phyloP scores from a whole-genome alignment of 2,113 vertebrate genomes.

The Paramormyrops kingsleyae region DNA sequence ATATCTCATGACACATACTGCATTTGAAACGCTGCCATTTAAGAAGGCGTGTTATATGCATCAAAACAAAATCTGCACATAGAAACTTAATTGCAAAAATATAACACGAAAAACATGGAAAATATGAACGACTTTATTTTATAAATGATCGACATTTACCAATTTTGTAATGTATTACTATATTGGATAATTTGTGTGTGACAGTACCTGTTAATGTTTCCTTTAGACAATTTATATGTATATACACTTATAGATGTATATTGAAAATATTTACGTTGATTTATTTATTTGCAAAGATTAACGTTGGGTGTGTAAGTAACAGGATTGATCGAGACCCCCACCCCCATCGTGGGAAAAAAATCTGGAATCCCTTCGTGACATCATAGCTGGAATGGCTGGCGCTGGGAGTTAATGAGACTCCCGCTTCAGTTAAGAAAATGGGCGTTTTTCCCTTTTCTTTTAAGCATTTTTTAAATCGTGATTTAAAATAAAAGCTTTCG shows the following conservation, averaged over 20 bases:
- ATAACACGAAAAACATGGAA: neutral
- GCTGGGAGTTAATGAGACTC: neutral
- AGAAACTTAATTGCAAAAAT: neutral
- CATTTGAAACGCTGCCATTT: neutral
- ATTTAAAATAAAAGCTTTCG: neutral
- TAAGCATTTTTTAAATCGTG: neutral
- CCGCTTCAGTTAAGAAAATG: neutral
- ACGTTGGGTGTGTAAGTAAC: neutral
- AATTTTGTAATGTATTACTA: neutral
- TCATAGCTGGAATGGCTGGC: constrained; percentile 10
- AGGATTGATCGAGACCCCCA: neutral
- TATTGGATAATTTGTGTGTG: neutral
- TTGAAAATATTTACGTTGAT: neutral
- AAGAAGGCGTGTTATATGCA: neutral
- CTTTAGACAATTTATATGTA: neutral
- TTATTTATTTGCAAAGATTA: neutral
- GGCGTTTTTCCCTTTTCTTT: neutral
- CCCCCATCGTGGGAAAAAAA: constrained; percentile 16
- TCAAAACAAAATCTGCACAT: neutral
- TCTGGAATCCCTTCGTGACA: constrained; percentile 24
- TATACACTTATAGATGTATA: neutral
- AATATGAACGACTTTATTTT: neutral
- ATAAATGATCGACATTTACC: neutral
- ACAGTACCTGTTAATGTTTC: neutral
- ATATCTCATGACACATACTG: neutral